Conservation (phyloP, 2,888 invertebrate genomes). For the Teinopalpus imperialis region DNA sequence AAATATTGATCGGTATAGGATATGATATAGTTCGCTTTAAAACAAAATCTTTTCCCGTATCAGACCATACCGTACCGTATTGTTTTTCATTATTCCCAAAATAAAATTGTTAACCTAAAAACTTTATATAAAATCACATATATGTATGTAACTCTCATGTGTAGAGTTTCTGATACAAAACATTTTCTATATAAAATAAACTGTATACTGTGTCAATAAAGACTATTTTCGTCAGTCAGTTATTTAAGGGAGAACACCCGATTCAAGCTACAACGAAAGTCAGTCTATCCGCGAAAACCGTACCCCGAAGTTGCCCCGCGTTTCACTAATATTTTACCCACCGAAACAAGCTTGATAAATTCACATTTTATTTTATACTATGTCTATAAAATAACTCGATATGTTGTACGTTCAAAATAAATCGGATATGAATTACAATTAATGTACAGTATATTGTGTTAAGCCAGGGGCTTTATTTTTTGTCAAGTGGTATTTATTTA, state of each 20-base stretch:
- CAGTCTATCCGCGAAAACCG: constrained; percentile 47
- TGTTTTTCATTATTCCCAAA: no score
- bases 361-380: neutral
- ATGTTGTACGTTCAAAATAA: neutral
- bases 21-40: no score
- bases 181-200: constrained; percentile 2
- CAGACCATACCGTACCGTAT: no score
- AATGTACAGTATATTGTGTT: neutral
- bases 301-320: constrained; percentile 41
- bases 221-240: constrained; percentile 14
- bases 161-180: neutral
- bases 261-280: constrained; percentile 36
- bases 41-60: no score
- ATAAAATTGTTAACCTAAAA: no score
- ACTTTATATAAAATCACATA: no score
- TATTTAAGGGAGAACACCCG: constrained; percentile 20
- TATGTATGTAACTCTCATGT: no score
- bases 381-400: neutral
- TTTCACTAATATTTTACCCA: constrained; percentile 25
- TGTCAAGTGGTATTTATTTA: constrained; percentile 23
- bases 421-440: neutral
- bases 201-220: constrained; percentile 6
- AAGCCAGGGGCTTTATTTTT: neutral
- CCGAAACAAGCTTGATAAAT: neutral
- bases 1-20: no score